These are phyloP conservation scores for Frankliniella fusca DNA, from an alignment of 2,888 invertebrate species.

Conservation along the genomic window DNA sequence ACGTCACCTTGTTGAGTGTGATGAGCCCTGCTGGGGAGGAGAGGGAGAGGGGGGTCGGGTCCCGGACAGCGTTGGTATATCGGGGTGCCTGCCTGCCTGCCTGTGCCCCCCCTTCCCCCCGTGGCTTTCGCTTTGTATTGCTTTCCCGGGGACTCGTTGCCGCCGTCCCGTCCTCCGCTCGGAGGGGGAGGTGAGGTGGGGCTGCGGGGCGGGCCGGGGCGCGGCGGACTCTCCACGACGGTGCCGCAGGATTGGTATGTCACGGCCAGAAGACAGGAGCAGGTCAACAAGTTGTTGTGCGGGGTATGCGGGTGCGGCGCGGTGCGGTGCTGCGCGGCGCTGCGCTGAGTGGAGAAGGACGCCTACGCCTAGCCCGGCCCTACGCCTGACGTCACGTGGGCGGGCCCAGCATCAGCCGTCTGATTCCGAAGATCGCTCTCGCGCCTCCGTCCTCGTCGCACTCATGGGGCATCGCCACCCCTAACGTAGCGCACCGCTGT, in stretches of 20 bases:
- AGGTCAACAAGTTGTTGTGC: not conserved
- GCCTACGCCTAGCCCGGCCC: not conserved
- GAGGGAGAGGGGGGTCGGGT: too few relatives aligned
- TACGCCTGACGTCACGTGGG: too few relatives aligned
- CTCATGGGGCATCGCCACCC: too few relatives aligned
- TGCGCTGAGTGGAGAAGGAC: not conserved
- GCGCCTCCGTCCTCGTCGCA: too few relatives aligned
- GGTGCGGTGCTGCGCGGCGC: not conserved
- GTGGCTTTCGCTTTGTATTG: not conserved
- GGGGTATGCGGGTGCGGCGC: not conserved
- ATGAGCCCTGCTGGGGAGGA: too few relatives aligned
- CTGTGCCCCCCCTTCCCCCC: not conserved
- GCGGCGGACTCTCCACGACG: not conserved
- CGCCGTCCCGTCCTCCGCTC: not conserved
- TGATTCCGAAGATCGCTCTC: too few relatives aligned
- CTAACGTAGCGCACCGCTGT: too few relatives aligned
- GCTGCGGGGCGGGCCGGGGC: not conserved
- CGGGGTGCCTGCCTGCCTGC: too few relatives aligned
- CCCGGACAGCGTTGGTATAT: too few relatives aligned
- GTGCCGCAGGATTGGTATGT: conserved; percentile 15
- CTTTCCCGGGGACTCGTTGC: not conserved
- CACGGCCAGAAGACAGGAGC: not conserved
- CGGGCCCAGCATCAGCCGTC: too few relatives aligned
- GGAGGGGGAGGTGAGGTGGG: not conserved
- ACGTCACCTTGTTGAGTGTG: not conserved